phyloP scores from a whole-genome alignment of 2,888 invertebrate species.

The Ashinkailepas kermadecensis region DNA sequence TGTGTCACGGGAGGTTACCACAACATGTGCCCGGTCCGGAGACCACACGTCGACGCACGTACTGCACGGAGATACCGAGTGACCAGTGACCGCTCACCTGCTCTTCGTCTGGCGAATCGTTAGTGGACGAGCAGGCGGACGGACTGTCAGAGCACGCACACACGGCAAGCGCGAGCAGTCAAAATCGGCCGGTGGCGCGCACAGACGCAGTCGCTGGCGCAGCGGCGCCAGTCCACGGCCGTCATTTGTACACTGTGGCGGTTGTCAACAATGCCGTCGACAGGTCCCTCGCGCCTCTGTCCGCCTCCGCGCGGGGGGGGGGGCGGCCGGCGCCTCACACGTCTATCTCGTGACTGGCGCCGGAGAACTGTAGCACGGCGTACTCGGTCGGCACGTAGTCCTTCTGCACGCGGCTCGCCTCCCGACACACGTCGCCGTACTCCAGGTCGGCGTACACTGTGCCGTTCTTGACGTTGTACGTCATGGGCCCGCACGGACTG shows the following conservation, averaged over 20 bases:
- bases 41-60: too few species aligned
- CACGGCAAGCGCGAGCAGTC: neutral
- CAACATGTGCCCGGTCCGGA: neutral
- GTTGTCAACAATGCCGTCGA: neutral
- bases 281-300: too few species aligned
- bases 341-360: constrained; percentile 53
- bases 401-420: constrained; percentile 6
- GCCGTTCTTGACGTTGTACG: constrained; percentile 12
- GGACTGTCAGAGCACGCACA: neutral
- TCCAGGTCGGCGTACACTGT: constrained; percentile 17
- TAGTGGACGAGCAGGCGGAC: neutral
- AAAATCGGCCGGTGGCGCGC: neutral
- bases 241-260: neutral
- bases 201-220: neutral
- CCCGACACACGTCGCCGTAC: constrained; percentile 12
- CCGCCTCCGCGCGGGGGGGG: too few species aligned
- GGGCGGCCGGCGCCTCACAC: constrained; percentile 44
- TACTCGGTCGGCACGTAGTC: constrained; percentile 31
- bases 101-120: neutral
- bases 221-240: neutral
- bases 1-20: neutral
- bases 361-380: constrained; percentile 35
- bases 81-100: neutral
- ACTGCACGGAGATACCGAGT: too few species aligned
- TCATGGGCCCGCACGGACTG: neutral